Evolutionary conservation across 92 coral and sea anemone genomes (phyloP), one percentile per base, ranked within the genome.

Genomic region (Zoanthus gigantus): DNA sequence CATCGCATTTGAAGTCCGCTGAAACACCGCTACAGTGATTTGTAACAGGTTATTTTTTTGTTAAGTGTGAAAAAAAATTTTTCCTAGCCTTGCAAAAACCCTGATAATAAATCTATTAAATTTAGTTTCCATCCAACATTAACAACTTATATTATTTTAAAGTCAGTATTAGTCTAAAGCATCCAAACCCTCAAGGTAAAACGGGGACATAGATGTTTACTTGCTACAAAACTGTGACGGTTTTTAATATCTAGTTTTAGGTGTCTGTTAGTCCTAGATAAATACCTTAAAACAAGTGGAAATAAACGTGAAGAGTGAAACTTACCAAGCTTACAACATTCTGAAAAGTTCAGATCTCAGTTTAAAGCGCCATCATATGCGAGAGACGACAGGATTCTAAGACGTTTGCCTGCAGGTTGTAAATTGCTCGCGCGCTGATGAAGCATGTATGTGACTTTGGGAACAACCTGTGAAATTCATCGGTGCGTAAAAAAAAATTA

Each of bases 401-500:
- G 17, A 65, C 7, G 57, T 9, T 13, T 68, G 66, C 72, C 74
- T 68, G 75, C 74, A 3, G 74, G 74, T 81, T 81, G 74, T 75
- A 47, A 81, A 61, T 63, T 15, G 56, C 76, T 66, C 48, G 47
- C 16, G 48, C 18, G 46, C 75, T 53, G 46, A 28, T 54, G 10
- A 65, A 46, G 85, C 85, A 73, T 81, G 75, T 18, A 81, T 9
- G 60, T 18, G 75, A 65, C 23, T 67, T 77, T 44, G 6, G 45
- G 34, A 66, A 15, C 65, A 81, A 81, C 85, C 85, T 81, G 85
- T 66, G 6, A 73, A 63, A 58, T 13, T 81, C 76, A 17, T 9
- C 32, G 16, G 71, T 17, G 76, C 85, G 10, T 17, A 15, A 11
- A 18, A 45, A 13, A 29, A 44, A 23, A 17, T 17, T 15, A 61